Base-by-base conservation (phyloP, 2,797 vertebrate genomes). In the Myotis vivesi region DNA sequence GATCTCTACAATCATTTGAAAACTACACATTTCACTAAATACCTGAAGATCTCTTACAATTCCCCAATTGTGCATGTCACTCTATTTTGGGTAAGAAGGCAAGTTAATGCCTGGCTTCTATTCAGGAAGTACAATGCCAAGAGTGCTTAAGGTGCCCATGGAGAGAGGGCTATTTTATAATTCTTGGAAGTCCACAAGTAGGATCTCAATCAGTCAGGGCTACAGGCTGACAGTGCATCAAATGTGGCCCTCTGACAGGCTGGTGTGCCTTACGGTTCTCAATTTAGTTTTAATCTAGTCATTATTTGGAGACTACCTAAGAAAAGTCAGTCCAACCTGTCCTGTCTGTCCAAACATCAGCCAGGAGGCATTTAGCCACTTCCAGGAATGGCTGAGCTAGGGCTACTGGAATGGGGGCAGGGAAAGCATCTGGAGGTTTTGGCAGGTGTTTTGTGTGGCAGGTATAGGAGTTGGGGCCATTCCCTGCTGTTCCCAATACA, bases 371-470 rank as follows among this genome's bases (percentile, higher is more conserved):
- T 66, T 73, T 12, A 20, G 44, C 55, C 49, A 88, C 59, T 72
- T 86, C 46, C 72, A 2, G 13, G 41, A 90, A 94, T 77, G 73
- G 86, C 62, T 95, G 62, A 94, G 22, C 72, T 87, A 79, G 19
- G 41, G 16, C 30, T 87, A 91, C 19, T 33, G n/a, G 17, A 94
- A 91, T 44, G 25, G 41, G 28, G 28, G 44, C 68, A 53, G 44
- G 25, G 41, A 94, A 91, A 38, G 73, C 62, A 87, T 53, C 57
- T 57, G 36, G 57, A 95, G 33, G 57, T 92, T 71, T 0, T 86
- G 62, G 86, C 81, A 94, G 76, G 28, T 94, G 57, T 81, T 91
- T 41, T 91, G 49, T 55, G 77, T 62, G 44, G 68, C 66, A 91
- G 30, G 75, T 28, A 55, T 15, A 59, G 33, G n/a, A 73, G 51